Evolutionary conservation across 2,888 invertebrate genomes (phyloP).

Genomic region (Cephus nigrinus): DNA sequence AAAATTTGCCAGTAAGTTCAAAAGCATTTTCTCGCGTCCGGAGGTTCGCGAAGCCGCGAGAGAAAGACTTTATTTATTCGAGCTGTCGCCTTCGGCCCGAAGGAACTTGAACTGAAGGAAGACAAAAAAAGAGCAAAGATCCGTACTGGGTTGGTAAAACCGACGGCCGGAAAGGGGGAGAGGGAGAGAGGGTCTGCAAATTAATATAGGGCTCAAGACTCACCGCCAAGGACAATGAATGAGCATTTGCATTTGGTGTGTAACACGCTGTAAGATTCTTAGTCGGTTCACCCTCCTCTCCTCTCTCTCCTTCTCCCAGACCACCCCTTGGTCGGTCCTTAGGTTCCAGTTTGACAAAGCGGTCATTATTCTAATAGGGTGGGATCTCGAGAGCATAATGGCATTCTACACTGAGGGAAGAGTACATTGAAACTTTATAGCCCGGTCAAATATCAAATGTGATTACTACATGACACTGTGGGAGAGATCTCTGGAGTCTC

Average conservation of each 20-base stretch:
- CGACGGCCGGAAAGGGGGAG: background rate
- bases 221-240: slow-evolving; percentile 22
- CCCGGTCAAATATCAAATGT: slow-evolving; percentile 47
- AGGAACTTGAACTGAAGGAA: background rate
- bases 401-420: slow-evolving; percentile 11
- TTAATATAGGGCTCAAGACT: slow-evolving; percentile 35
- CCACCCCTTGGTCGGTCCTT: slow-evolving; percentile 13
- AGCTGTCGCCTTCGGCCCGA: background rate
- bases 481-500: background rate
- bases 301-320: slow-evolving; percentile 6
- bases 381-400: slow-evolving; percentile 31
- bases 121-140: background rate
- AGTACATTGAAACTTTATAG: slow-evolving; percentile 41
- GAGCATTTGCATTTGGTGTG: slow-evolving; percentile 27
- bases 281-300: slow-evolving; percentile 9
- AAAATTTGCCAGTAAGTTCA: background rate
- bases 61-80: background rate
- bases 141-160: background rate
- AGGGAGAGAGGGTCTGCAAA: slow-evolving; percentile 20
- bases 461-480: slow-evolving; percentile 33
- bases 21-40: background rate
- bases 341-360: slow-evolving; percentile 22
- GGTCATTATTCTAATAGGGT: slow-evolving; percentile 35
- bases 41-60: background rate
- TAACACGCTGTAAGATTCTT: slow-evolving; percentile 29